A percentile compares a stretch with the other conserved stretches of the same genome.
Evolutionary conservation across 2,797 vertebrate genomes (phyloP).

Genomic region (Adrianichthys oophorus): DNA sequence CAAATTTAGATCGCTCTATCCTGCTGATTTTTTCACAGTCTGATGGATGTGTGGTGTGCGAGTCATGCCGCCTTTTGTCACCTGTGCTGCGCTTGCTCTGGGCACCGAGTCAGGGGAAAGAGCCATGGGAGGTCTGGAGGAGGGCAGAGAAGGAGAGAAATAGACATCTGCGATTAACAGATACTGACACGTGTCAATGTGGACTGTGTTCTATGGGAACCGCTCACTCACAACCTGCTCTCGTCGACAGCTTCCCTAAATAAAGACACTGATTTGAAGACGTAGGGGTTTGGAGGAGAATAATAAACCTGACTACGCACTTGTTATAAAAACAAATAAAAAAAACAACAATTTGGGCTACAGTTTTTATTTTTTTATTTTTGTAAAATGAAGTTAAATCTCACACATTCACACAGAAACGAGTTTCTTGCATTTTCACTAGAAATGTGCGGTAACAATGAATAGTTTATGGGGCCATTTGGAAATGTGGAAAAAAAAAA

Average conservation of each 20-base stretch:
- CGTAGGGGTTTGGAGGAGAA: constrained; percentile 9
- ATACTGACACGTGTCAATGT: constrained; percentile 60
- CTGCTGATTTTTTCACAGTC: constrained; percentile 46
- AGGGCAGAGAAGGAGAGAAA: constrained; percentile 51
- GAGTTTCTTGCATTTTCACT: constrained; percentile 12
- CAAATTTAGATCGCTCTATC: constrained; percentile 61
- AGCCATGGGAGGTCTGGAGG: constrained; percentile 62
- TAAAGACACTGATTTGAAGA: constrained; percentile 37
- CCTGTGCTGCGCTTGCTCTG: constrained; percentile 47
- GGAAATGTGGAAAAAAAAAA: constrained; percentile 5
- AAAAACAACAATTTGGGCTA: too few species aligned
- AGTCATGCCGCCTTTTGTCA: constrained; percentile 64
- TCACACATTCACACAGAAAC: not conserved
- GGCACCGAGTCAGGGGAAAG: constrained; percentile 45
- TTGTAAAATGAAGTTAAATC: constrained; percentile 1
- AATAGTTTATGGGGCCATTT: constrained; percentile 34
- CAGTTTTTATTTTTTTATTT: too few species aligned
- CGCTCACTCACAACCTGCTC: constrained; percentile 61
- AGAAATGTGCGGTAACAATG: constrained; percentile 6
- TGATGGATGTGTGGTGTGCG: constrained; percentile 53
- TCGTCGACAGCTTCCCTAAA: constrained; percentile 42
- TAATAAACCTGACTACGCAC: constrained; percentile 3
- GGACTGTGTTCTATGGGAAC: constrained; percentile 47
- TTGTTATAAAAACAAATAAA: too few species aligned
- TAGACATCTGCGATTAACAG: constrained; percentile 73